Conservation (phyloP, 2,888 invertebrate species). For the Pedicia rivosa region DNA sequence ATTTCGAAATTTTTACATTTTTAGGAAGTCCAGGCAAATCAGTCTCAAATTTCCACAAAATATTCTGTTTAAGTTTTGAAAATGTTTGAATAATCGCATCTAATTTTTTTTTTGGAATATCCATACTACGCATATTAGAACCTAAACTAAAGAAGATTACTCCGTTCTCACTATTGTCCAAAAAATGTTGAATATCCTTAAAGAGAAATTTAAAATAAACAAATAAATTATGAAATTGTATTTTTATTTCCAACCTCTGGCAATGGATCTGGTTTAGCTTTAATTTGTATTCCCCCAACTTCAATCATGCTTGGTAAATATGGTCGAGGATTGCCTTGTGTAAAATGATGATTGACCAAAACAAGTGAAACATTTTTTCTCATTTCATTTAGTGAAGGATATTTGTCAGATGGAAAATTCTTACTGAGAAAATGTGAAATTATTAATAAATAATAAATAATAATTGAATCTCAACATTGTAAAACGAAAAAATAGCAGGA, state of each 20-base stretch:
- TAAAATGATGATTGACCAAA: constrained; percentile 2
- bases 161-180: constrained; percentile 23
- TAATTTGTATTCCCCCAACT: constrained; percentile 6
- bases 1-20: constrained; percentile 30
- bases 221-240: not conserved
- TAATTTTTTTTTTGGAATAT: constrained; percentile 15
- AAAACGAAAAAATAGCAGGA: too few species aligned
- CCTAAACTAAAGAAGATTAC: constrained; percentile 32
- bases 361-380: constrained; percentile 1
- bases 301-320: not conserved
- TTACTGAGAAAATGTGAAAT: constrained; percentile 11
- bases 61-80: constrained; percentile 18
- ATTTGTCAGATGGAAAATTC: constrained; percentile 15
- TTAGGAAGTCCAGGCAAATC: constrained; percentile 22
- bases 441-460: not conserved
- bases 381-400: not conserved
- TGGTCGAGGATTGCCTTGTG: not conserved
- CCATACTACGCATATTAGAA: constrained; percentile 24
- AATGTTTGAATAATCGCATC: constrained; percentile 17
- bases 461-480: too few species aligned
- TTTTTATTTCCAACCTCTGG: not conserved
- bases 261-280: constrained; percentile 1
- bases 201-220: not conserved
- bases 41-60: constrained; percentile 23
- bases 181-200: constrained; percentile 24